These are phyloP conservation scores for Aviceda subcristata DNA, from an alignment of 2,113 vertebrate genomes.

Conservation along the genomic window DNA sequence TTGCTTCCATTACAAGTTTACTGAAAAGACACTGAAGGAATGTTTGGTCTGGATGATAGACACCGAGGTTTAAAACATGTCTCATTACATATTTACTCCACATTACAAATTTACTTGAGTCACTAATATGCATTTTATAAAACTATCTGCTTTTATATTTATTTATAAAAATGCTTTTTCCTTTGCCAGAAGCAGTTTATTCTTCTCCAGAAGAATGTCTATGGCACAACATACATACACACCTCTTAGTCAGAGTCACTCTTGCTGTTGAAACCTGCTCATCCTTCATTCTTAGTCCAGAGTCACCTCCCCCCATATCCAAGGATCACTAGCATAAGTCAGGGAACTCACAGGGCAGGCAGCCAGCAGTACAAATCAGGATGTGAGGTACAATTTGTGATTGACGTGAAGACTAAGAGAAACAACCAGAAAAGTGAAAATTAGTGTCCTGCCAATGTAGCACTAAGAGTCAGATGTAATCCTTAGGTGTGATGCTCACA, in stretches of 20 bases:
- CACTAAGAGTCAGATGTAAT: neutral
- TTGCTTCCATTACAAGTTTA: constrained; percentile 41
- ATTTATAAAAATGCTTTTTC: constrained; percentile 43
- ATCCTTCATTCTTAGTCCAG: neutral
- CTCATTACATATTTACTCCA: constrained; percentile 57
- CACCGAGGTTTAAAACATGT: constrained; percentile 37
- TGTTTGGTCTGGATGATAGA: constrained; percentile 20
- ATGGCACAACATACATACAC: too few relatives aligned
- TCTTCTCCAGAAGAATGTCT: neutral
- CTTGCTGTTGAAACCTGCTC: neutral
- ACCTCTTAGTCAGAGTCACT: neutral
- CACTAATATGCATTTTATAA: constrained; percentile 47
- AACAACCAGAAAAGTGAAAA: neutral
- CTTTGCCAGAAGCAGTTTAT: neutral
- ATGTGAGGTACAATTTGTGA: neutral
- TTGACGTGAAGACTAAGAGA: neutral
- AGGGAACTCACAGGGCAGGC: neutral
- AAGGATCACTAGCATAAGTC: accelerated
- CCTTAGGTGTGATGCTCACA: neutral
- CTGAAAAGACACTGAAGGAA: constrained; percentile 45
- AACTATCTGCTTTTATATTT: constrained; percentile 39
- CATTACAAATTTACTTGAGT: constrained; percentile 56
- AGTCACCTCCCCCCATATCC: accelerated
- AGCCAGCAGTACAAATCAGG: neutral
- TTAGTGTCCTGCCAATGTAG: neutral